Conservation (phyloP, 2,888 invertebrate genomes). For the Druceiella hillmani region DNA sequence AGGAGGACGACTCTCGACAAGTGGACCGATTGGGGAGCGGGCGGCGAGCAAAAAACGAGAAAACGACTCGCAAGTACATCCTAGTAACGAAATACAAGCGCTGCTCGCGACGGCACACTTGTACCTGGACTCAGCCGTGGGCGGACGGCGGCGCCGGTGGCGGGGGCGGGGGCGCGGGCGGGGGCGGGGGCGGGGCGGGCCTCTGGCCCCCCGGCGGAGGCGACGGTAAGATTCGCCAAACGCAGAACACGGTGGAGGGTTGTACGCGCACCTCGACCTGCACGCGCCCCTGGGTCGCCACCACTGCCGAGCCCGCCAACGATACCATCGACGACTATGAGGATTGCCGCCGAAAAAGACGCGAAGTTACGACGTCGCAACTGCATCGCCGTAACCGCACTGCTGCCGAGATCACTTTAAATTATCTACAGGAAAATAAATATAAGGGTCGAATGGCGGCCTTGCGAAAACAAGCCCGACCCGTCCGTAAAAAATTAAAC, state of each 20-base stretch:
- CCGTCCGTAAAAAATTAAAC: too few relatives aligned
- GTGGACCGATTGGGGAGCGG: neutral
- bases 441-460: too few relatives aligned
- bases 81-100: too few relatives aligned
- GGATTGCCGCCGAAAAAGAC: neutral
- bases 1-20: neutral
- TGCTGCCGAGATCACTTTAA: too few relatives aligned
- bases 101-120: too few relatives aligned
- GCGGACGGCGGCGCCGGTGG: neutral
- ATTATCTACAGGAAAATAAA: too few relatives aligned
- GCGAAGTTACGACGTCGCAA: too few relatives aligned
- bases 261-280: neutral
- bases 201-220: neutral
- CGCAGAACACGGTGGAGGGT: neutral
- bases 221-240: neutral
- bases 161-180: conserved; percentile 1
- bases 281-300: neutral
- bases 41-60: neutral
- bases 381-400: too few relatives aligned
- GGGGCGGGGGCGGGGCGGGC: neutral
- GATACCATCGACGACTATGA: neutral
- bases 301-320: neutral
- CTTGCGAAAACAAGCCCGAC: too few relatives aligned
- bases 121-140: too few relatives aligned
- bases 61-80: too few relatives aligned